Evolutionary conservation across 2,888 invertebrate genomes (phyloP).

Genomic region (Temnothorax rugatulus): DNA sequence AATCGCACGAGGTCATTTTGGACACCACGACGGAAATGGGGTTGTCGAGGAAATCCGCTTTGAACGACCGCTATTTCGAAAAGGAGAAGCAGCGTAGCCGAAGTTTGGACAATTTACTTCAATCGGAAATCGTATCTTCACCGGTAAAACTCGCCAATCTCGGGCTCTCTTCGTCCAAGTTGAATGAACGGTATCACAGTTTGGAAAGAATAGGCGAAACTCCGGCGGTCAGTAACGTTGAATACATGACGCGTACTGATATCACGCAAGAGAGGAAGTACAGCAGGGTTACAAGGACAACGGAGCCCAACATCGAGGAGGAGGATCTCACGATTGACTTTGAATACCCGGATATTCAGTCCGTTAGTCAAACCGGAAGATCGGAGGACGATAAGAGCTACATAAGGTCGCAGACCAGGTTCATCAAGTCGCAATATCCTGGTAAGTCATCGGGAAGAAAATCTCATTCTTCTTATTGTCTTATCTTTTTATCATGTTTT

Average conservation of each 20-base stretch:
- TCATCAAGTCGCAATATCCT: slow-evolving; percentile 94
- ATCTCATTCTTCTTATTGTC: neutral
- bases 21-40: slow-evolving; percentile 85
- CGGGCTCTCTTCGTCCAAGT: slow-evolving; percentile 93
- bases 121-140: slow-evolving; percentile 88
- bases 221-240: slow-evolving; percentile 81
- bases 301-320: slow-evolving; percentile 85
- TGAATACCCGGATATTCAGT: slow-evolving; percentile 89
- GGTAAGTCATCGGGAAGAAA: slow-evolving; percentile 84
- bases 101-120: slow-evolving; percentile 93
- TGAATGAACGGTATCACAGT: slow-evolving; percentile 96
- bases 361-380: slow-evolving; percentile 85
- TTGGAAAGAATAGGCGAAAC: slow-evolving; percentile 88
- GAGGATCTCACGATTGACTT: slow-evolving; percentile 87
- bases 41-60: slow-evolving; percentile 92
- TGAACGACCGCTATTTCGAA: slow-evolving; percentile 96
- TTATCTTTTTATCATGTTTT: neutral
- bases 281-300: slow-evolving; percentile 85
- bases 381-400: slow-evolving; percentile 87
- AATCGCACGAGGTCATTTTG: slow-evolving; percentile 90
- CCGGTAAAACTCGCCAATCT: slow-evolving; percentile 90
- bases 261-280: slow-evolving; percentile 86
- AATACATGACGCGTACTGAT: slow-evolving; percentile 85
- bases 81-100: slow-evolving; percentile 93
- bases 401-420: slow-evolving; percentile 88